Percentiles rank a stretch among this genome's conserved stretches.
These are phyloP conservation scores for Mastomys coucha DNA, from an alignment of 2,113 vertebrate genomes.

Conservation along the genomic window DNA sequence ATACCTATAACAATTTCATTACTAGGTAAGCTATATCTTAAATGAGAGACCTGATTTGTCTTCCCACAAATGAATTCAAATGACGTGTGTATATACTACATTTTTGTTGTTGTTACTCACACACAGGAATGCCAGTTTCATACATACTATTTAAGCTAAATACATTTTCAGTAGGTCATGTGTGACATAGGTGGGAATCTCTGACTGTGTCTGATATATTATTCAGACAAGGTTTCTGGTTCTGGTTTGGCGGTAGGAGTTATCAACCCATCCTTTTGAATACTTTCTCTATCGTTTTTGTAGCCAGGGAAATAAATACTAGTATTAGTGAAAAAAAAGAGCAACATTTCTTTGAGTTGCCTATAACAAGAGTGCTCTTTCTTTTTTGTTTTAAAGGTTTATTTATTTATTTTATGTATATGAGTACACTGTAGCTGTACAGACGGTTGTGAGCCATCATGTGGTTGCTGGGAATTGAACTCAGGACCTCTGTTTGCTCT, in stretches of 20 bases:
- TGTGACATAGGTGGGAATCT: slow-evolving; percentile 24
- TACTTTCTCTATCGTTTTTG: not conserved
- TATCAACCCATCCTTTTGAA: not conserved
- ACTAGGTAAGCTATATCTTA: not conserved
- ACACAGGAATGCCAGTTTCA: slow-evolving; percentile 32
- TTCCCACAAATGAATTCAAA: slow-evolving; percentile 47
- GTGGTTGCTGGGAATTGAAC: no score
- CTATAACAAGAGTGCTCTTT: slow-evolving; percentile 10
- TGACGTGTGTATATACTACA: not conserved
- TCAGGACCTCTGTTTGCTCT: no score
- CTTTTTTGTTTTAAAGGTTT: not conserved
- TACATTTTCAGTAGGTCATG: not conserved
- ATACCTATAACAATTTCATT: not conserved
- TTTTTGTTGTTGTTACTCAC: not conserved
- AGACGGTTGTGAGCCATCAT: no score
- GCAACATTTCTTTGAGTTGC: not conserved
- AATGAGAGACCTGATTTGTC: slow-evolving; percentile 34
- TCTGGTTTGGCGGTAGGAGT: not conserved
- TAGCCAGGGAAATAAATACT: slow-evolving; percentile 41
- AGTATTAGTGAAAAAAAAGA: not conserved
- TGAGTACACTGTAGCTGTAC: no score
- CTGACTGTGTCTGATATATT: not conserved
- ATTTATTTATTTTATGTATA: no score
- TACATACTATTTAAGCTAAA: slow-evolving; percentile 10
- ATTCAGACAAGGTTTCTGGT: not conserved